Base-by-base conservation (phyloP, 35 echinoderm and acorn worm genomes). In the Ophioderma brevispina region DNA sequence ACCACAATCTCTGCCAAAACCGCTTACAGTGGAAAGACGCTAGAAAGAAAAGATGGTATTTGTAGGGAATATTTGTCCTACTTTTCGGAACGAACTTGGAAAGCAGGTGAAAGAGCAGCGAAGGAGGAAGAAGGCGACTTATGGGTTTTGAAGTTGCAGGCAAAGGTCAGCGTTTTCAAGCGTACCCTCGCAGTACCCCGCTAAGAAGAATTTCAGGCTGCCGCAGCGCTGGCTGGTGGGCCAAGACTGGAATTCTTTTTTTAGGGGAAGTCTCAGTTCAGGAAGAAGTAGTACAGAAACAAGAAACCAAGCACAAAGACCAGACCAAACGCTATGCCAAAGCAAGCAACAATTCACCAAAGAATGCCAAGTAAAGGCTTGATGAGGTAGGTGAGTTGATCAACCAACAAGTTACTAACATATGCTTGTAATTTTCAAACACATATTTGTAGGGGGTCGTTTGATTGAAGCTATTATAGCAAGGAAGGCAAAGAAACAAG, bases 21-120 rank as follows among this genome's bases (percentile, higher is more conserved):
- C 83, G 14, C 23, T 17, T 0, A 52, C 31, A 15, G 49, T 38
- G 25, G 78, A 75, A 17, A 86, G 84, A 63, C 4, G 84, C 34
- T 78, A 70, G 28, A 6, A 13, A 25, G 6, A 70, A 70, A 25
- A 13, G 28, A 70, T 2, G 28, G n/a, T n/a, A n/a, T 25, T 8
- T 17, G 41, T 46, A 46, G 41, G 41, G 41, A 46, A 46, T 46
- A 46, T 46, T 8, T 46, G n/a, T n/a, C 41, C 28, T 55, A 46
- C 76, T 94, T 3, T 90, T 94, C 43, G 87, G 88, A 0, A 43
- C 85, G 56, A 90, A 23, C 56, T 94, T 30, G 89, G 37, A 2
- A 90, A 94, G 55, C 39, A 91, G 35, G 92, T 94, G 19, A 94
- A 94, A 80, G 81, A 88, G 77, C 46, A 89, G 32, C 49, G 89